phyloP scores from a whole-genome alignment of 1,140 invertebrate genomes.

The Brachionus rotundiformis region DNA sequence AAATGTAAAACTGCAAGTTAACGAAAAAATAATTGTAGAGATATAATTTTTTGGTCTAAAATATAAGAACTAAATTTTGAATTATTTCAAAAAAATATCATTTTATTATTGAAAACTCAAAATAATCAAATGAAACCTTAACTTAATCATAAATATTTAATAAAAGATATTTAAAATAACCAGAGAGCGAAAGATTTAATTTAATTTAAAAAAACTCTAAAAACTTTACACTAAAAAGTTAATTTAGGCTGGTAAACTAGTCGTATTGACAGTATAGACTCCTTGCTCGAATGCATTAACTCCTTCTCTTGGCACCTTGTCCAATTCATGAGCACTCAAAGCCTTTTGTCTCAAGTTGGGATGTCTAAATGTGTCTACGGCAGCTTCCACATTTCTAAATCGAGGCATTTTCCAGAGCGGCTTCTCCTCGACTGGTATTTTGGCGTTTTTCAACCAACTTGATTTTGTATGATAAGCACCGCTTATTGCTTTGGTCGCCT shows the following conservation, averaged over 20 bases:
- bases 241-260: slow-evolving; percentile 39
- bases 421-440: slow-evolving; percentile 51
- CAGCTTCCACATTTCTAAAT: slow-evolving; percentile 31
- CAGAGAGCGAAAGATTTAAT: slow-evolving; percentile 11
- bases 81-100: too few relatives aligned
- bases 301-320: slow-evolving; percentile 43
- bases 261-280: slow-evolving; percentile 42
- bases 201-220: neutral
- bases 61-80: too few relatives aligned
- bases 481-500: slow-evolving; percentile 41
- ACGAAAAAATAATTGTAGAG: too few relatives aligned
- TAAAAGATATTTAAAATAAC: too few relatives aligned
- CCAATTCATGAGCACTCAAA: slow-evolving; percentile 32
- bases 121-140: too few relatives aligned
- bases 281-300: slow-evolving; percentile 42
- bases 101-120: too few relatives aligned
- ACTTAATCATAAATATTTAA: too few relatives aligned
- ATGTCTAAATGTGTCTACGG: slow-evolving; percentile 41
- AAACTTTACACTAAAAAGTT: neutral
- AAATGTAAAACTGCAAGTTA: too few relatives aligned
- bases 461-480: slow-evolving; percentile 51
- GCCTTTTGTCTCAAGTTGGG: neutral
- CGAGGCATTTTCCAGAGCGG: slow-evolving; percentile 50
- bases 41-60: too few relatives aligned
- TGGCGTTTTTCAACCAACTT: slow-evolving; percentile 35